Conservation (phyloP, 23 tunicate genomes). For the Clavelina lepadiformis region DNA sequence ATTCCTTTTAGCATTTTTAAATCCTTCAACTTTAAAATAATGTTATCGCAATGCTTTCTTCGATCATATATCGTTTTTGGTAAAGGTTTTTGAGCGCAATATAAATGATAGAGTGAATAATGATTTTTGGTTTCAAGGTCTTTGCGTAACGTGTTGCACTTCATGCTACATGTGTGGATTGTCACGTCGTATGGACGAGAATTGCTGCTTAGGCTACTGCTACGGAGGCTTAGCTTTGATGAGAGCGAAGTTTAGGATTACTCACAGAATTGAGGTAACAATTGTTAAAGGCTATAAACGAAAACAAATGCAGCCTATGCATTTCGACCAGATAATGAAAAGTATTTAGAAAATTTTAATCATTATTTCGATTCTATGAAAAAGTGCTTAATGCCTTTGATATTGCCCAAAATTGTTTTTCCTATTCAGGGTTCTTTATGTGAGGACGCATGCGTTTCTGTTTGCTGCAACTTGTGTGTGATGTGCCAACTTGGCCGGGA, state of each 20-base stretch:
- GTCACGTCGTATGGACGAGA: constrained; percentile 8
- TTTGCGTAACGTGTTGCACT: not conserved
- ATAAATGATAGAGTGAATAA: too few relatives aligned
- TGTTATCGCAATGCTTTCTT: too few relatives aligned
- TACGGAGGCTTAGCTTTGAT: constrained; percentile 7
- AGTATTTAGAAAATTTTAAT: not conserved
- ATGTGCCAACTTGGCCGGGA: constrained; percentile 18
- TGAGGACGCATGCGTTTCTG: constrained; percentile 10
- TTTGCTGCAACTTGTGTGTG: constrained; percentile 1
- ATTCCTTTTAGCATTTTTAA: too few relatives aligned
- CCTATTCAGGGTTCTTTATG: not conserved
- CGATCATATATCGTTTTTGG: too few relatives aligned
- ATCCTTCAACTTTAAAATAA: too few relatives aligned
- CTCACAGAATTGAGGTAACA: constrained; percentile 11
- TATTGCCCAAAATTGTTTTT: not conserved
- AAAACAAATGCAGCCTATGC: not conserved
- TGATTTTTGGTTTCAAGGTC: constrained; percentile 11
- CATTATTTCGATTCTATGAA: not conserved
- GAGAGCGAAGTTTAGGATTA: constrained; percentile 8
- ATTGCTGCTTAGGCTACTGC: constrained; percentile 1
- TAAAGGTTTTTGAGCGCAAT: too few relatives aligned
- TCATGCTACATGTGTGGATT: not conserved
- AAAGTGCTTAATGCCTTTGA: not conserved
- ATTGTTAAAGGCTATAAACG: not conserved
- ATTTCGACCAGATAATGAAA: not conserved